These are phyloP conservation scores for Noctuana brunneofusca DNA, from an alignment of 2,888 invertebrate genomes.

Conservation along the genomic window DNA sequence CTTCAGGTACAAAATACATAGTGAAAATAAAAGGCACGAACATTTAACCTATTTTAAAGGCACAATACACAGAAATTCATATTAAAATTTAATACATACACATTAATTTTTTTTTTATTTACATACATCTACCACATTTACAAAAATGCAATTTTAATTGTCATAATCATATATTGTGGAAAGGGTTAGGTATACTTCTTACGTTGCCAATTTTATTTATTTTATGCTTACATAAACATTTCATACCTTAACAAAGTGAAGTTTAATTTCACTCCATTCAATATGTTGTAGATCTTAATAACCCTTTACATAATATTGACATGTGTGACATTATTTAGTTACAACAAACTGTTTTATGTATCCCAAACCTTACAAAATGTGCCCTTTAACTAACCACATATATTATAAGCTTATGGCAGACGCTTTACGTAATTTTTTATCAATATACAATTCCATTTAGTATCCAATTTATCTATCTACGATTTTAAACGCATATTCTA, in stretches of 20 bases:
- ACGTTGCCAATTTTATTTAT: too few relatives aligned
- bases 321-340: too few relatives aligned
- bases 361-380: slow-evolving; percentile 7
- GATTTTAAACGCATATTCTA: slow-evolving; percentile 65
- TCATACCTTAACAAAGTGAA: too few relatives aligned
- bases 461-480: slow-evolving; percentile 53
- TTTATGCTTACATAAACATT: too few relatives aligned
- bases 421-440: slow-evolving; percentile 54
- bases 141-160: neutral
- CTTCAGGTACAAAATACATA: slow-evolving; percentile 71
- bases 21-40: slow-evolving; percentile 77
- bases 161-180: too few relatives aligned
- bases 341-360: too few relatives aligned
- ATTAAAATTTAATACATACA: slow-evolving; percentile 44
- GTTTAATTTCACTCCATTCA: too few relatives aligned
- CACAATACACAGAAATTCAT: slow-evolving; percentile 71
- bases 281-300: too few relatives aligned
- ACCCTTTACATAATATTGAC: too few relatives aligned
- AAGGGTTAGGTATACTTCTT: too few relatives aligned
- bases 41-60: slow-evolving; percentile 74
- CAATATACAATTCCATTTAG: slow-evolving; percentile 56
- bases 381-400: slow-evolving; percentile 44
- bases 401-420: slow-evolving; percentile 67
- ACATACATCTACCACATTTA: slow-evolving; percentile 23
- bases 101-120: slow-evolving; percentile 37